phyloP scores from a whole-genome alignment of 1,140 invertebrate species.

The Lineus longissimus region DNA sequence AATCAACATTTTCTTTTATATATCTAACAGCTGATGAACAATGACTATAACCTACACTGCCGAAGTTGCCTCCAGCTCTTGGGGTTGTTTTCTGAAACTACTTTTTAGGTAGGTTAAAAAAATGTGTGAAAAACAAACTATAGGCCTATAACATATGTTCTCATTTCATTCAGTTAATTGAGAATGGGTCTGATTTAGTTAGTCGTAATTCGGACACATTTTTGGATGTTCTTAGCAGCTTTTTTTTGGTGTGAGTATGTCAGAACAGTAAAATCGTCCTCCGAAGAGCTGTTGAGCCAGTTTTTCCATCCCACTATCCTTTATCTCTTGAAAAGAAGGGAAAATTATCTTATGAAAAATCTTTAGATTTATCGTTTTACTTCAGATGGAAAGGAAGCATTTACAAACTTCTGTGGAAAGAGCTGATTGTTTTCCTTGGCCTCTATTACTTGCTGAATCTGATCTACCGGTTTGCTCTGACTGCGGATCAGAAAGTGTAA shows the following conservation, averaged over 20 bases:
- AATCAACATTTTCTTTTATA: too few species aligned
- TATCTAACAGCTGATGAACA: not conserved
- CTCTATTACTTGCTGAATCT: constrained; percentile 85
- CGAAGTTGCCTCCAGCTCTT: constrained; percentile 77
- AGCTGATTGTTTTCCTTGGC: constrained; percentile 81
- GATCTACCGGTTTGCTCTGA: constrained; percentile 80
- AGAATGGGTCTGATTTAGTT: too few species aligned
- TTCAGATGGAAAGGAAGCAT: constrained; percentile 90
- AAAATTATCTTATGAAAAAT: too few species aligned
- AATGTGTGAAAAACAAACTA: constrained; percentile 2
- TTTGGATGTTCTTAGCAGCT: too few species aligned
- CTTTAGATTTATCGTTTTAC: not conserved
- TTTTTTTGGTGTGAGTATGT: too few species aligned
- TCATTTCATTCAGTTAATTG: too few species aligned
- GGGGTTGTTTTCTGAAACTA: constrained; percentile 80
- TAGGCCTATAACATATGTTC: too few species aligned
- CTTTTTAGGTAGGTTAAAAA: constrained; percentile 64
- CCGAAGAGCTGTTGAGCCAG: too few species aligned
- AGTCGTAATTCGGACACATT: too few species aligned
- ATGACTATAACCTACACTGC: constrained; percentile 88
- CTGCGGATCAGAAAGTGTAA: constrained; percentile 75
- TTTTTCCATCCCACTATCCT: too few species aligned
- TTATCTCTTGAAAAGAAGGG: too few species aligned
- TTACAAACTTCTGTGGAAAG: constrained; percentile 95
- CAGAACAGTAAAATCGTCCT: too few species aligned